Evolutionary conservation across 1,140 invertebrate species (phyloP).

Genomic region (Thereuonema tuberculata): DNA sequence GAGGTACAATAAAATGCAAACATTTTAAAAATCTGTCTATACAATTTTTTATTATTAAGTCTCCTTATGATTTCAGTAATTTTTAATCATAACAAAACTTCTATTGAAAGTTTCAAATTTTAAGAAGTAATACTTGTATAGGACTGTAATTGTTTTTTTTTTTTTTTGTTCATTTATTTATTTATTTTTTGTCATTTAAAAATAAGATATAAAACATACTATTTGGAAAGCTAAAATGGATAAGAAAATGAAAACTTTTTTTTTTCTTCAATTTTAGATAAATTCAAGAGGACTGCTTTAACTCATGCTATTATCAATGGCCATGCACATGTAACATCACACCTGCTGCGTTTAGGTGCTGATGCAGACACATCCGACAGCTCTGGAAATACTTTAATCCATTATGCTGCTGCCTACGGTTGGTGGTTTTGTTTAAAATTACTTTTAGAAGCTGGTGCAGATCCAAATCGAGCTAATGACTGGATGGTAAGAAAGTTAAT

Average conservation of each 20-base stretch:
- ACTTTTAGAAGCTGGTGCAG: constrained; percentile 36
- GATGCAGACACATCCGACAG: constrained; percentile 34
- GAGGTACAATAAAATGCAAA: too few species aligned
- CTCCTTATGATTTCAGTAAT: too few species aligned
- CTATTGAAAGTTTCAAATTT: too few species aligned
- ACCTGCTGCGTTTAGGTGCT: constrained; percentile 35
- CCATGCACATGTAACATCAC: constrained; percentile 36
- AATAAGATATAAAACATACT: too few species aligned
- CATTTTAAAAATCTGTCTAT: too few species aligned
- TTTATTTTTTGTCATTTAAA: constrained; percentile 10
- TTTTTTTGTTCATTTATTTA: constrained; percentile 20
- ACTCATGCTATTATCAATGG: constrained; percentile 41
- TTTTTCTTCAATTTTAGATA: constrained; percentile 28
- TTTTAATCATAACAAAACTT: too few species aligned
- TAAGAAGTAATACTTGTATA: too few species aligned
- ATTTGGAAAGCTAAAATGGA: too few species aligned
- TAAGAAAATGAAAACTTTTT: too few species aligned
- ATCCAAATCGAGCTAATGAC: constrained; percentile 32
- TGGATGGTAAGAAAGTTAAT: constrained; percentile 33
- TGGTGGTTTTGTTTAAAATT: constrained; percentile 39
- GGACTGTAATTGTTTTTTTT: constrained; percentile 18
- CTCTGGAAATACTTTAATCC: constrained; percentile 38
- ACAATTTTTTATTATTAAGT: too few species aligned
- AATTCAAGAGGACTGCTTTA: constrained; percentile 35
- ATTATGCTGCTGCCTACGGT: constrained; percentile 43